Evolutionary conservation across 2,113 vertebrate species (phyloP), one percentile per base, ranked within the genome.

Genomic region (Henicopernis longicauda): DNA sequence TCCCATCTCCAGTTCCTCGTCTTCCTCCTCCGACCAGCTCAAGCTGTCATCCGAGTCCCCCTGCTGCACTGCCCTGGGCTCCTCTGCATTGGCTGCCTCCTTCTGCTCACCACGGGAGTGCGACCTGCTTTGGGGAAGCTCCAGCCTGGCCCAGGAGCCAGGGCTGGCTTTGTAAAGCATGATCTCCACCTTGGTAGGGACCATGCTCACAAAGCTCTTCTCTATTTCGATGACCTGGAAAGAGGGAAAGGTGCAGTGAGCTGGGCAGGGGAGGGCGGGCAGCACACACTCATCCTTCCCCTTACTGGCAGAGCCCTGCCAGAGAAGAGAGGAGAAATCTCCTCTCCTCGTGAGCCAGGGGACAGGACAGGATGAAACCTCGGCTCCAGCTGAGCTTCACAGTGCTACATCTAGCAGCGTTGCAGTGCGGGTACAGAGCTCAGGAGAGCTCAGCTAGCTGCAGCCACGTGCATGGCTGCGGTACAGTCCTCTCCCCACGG

Each of bases 141-240:
- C 99, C 97, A 99, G 98, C 96, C 98, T 98, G 44, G 98, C 99
- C 99, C 99, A 99, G 70, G 98, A 89, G 69, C 99, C 98, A 11
- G 96, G 97, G 95, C 98, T 98, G 21, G 97, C 98, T 96, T 99
- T 99, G 71, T 94, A 92, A 85, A 99, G 98, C 4, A 76, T 96
- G 90, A 99, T 98, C 97, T 99, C 99, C 93, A 99, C 99, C 97
- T 99, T 99, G 94, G 99, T 98, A 9, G 99, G 98, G 69, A 99
- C 98, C 98, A 99, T 98, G 97, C 89, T 99, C 81, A 99, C 98
- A 13, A 97, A 98, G 96, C 99, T 99, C 72, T 97, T 97, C 36
- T 98, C 97, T 34, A 98, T 91, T 4, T 98, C 70, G 5, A 99
- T 97, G 94, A 99, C 99, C 99, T 99, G 2, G 40, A 45, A 55